phyloP scores from a whole-genome alignment of 2,113 vertebrate genomes.

The Aythya baeri region DNA sequence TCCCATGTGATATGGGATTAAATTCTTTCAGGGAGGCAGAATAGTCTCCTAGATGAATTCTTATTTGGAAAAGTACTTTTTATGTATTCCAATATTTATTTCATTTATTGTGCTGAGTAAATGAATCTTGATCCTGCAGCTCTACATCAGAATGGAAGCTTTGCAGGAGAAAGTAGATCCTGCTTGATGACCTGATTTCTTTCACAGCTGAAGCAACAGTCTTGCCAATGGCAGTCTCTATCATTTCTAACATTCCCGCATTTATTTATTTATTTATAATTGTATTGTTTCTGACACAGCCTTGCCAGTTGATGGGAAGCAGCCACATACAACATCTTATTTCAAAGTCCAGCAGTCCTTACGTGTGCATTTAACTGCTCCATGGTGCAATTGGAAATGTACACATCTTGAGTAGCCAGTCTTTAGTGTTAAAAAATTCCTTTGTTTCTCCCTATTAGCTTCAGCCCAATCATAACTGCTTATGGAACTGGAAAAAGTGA shows the following conservation, averaged over 20 bases:
- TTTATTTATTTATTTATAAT: neutral
- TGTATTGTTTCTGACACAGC: neutral
- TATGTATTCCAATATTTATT: neutral
- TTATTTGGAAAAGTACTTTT: neutral
- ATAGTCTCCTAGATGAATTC: neutral
- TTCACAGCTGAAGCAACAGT: neutral
- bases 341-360: neutral
- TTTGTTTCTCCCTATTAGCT: neutral
- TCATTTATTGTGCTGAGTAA: neutral
- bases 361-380: neutral
- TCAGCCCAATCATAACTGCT: neutral
- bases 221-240: neutral
- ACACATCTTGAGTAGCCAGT: neutral
- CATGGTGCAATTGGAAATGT: accelerated
- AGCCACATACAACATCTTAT: neutral
- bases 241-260: neutral
- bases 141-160: neutral
- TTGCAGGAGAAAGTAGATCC: neutral
- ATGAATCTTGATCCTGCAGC: neutral
- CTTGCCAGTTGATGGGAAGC: neutral
- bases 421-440: neutral
- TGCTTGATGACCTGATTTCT: neutral
- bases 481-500: neutral
- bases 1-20: too few relatives aligned
- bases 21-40: neutral